Conservation (phyloP, 2,797 vertebrate genomes). For the Xerus rutilus region DNA sequence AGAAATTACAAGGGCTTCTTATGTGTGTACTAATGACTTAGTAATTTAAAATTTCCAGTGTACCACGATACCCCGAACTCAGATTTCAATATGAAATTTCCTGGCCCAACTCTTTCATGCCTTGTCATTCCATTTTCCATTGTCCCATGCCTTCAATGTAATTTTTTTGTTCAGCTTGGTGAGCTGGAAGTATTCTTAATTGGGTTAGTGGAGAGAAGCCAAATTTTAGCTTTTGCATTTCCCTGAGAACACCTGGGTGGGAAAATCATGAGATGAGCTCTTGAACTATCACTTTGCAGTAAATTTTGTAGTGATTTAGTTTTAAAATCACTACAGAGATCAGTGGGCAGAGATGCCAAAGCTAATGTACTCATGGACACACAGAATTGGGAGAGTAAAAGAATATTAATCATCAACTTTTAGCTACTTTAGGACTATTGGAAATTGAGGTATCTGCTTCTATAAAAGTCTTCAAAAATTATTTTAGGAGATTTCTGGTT, state of each 20-base stretch:
- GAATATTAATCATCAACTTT: not conserved
- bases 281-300: not conserved
- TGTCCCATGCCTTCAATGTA: constrained; percentile 23
- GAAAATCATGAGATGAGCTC: not conserved
- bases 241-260: constrained; percentile 26
- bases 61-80: not conserved
- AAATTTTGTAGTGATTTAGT: not conserved
- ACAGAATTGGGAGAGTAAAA: not conserved
- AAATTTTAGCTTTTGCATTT: constrained; percentile 16
- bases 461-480: not conserved
- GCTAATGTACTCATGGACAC: not conserved
- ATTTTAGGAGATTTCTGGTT: not conserved
- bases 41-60: not conserved
- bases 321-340: not conserved
- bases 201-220: constrained; percentile 8
- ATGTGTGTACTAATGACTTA: not conserved
- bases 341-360: not conserved
- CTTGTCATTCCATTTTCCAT: constrained; percentile 34
- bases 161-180: constrained; percentile 42
- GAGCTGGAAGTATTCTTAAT: constrained; percentile 58
- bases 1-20: not conserved
- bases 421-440: not conserved
- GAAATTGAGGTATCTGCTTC: not conserved
- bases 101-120: not conserved
- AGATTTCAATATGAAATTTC: constrained; percentile 59